A percentile compares a stretch with the other conserved stretches of the same genome.
phyloP scores from a whole-genome alignment of 2,797 vertebrate species.

The Myripristis murdjan region DNA sequence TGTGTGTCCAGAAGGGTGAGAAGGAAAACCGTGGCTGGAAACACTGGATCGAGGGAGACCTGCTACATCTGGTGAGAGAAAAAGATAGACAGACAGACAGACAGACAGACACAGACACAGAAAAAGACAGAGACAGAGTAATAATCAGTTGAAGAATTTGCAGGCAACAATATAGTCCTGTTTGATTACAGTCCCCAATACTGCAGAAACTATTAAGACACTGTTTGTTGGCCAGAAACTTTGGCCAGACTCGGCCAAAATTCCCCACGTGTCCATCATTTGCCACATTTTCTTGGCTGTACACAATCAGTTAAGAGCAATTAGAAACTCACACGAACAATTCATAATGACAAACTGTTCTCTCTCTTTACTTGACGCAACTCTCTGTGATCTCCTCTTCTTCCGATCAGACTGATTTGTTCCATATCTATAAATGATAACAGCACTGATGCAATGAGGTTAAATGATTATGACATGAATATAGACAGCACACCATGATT shows the following conservation, averaged over 20 bases:
- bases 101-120: neutral
- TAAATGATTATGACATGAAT: neutral
- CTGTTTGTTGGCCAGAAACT: no score
- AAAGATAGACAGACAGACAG: neutral
- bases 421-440: conserved; percentile 13
- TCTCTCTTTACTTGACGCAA: neutral
- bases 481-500: conserved; percentile 25
- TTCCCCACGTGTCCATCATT: neutral
- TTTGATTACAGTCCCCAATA: neutral
- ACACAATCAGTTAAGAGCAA: neutral
- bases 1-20: conserved; percentile 95
- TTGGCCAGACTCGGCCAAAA: neutral
- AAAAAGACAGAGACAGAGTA: no score
- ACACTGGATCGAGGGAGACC: conserved; percentile 95
- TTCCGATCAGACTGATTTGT: neutral
- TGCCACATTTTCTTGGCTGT: neutral
- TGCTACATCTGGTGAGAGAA: conserved; percentile 91
- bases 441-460: conserved; percentile 30
- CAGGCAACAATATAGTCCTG: neutral
- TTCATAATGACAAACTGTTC: neutral
- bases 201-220: neutral
- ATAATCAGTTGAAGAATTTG: no score
- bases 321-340: neutral
- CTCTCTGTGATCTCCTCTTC: neutral
- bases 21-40: conserved; percentile 96